A percentile compares a stretch with the other conserved stretches of the same genome.
Conservation (phyloP, 2,113 vertebrate species). For the Gasterosteus aculeatus region DNA sequence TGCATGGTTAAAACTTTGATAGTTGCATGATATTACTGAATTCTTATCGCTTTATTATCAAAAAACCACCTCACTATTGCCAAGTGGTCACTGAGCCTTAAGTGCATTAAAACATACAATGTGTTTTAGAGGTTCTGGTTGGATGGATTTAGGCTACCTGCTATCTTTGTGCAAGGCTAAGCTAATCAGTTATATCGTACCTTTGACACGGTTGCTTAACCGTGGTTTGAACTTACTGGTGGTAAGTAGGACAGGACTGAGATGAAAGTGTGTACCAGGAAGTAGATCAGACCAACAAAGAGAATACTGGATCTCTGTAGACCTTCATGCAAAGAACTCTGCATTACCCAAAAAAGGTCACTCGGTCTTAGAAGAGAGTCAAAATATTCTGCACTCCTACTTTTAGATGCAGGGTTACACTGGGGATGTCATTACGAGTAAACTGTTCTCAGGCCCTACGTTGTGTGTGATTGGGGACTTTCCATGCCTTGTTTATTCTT, state of each 20-base stretch:
- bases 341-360: slow-evolving; percentile 44
- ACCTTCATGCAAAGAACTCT: slow-evolving; percentile 7
- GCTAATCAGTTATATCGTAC: background rate
- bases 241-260: slow-evolving; percentile 10
- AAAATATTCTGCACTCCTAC: slow-evolving; percentile 35
- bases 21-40: background rate
- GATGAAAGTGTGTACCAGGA: background rate
- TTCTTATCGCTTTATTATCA: background rate
- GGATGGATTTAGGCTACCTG: background rate
- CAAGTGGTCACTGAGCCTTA: background rate
- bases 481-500: slow-evolving; percentile 33
- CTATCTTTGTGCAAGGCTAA: background rate
- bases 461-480: slow-evolving; percentile 52
- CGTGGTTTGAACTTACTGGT: slow-evolving; percentile 35
- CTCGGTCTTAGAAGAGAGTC: background rate
- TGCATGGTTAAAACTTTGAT: background rate
- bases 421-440: slow-evolving; percentile 59
- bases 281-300: slow-evolving; percentile 11
- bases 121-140: background rate
- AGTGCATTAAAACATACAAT: background rate
- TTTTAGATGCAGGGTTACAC: slow-evolving; percentile 60
- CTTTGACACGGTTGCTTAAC: slow-evolving; percentile 23
- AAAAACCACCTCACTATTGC: background rate
- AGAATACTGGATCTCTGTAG: background rate
- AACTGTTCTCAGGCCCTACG: slow-evolving; percentile 59